A percentile compares a stretch with the other conserved stretches of the same genome.
These are phyloP conservation scores for Pseudopodoces humilis DNA, from an alignment of 2,113 vertebrate genomes.

Conservation along the genomic window DNA sequence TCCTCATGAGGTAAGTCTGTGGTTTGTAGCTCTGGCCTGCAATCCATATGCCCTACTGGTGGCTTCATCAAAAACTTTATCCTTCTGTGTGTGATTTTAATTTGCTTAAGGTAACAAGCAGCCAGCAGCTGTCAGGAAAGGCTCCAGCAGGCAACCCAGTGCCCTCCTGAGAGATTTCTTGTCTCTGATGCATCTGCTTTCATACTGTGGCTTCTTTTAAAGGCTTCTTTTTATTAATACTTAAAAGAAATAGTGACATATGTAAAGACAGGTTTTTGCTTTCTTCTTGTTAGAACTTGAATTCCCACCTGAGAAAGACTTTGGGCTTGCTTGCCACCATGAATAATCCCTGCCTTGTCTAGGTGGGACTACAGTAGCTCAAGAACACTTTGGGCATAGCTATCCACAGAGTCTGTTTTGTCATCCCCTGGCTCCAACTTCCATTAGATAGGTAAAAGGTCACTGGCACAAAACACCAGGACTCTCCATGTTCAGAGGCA, in stretches of 20 bases:
- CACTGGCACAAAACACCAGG: accelerated
- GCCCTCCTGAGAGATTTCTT: neutral
- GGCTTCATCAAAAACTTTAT: neutral
- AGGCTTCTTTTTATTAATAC: neutral
- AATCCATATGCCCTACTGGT: neutral
- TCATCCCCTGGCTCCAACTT: neutral
- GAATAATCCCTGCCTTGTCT: neutral
- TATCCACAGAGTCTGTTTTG: neutral
- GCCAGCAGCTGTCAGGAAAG: neutral
- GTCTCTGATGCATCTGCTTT: neutral
- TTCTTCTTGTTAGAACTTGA: neutral
- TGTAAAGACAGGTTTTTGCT: neutral
- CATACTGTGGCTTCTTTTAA: neutral
- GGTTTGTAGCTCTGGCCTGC: neutral
- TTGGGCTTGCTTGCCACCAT: neutral
- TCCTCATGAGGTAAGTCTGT: neutral
- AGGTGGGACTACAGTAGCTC: neutral
- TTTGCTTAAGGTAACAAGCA: neutral
- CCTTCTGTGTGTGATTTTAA: neutral
- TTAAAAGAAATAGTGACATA: neutral
- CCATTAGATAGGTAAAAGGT: neutral
- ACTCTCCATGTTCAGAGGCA: neutral
- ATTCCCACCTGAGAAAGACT: neutral
- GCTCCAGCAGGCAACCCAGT: neutral
- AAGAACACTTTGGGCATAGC: neutral